Evolutionary conservation across 1,140 invertebrate species (phyloP).

Genomic region (Lysiphlebus fabarum): DNA sequence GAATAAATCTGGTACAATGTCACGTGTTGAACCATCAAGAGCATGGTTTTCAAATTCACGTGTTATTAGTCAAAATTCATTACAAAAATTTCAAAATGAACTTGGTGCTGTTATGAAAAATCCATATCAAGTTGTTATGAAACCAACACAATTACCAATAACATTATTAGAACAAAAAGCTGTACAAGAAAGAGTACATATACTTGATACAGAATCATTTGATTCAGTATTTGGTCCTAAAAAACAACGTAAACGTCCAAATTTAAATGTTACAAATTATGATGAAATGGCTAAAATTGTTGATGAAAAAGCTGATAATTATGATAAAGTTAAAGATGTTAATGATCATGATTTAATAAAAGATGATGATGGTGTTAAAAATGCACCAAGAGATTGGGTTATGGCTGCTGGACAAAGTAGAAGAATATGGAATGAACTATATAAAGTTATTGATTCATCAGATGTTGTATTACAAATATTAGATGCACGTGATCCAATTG

Average conservation of each 20-base stretch:
- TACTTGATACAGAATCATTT: constrained; percentile 94
- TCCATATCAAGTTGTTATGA: constrained; percentile 97
- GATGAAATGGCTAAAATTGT: constrained; percentile 69
- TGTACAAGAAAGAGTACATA: constrained; percentile 86
- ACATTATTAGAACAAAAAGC: constrained; percentile 91
- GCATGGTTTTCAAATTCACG: constrained; percentile 97
- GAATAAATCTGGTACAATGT: constrained; percentile 83
- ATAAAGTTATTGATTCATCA: constrained; percentile 98
- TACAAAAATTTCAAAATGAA: constrained; percentile 97
- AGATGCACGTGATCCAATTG: constrained; percentile 92
- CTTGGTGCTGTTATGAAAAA: constrained; percentile 91
- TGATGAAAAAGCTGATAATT: constrained; percentile 69
- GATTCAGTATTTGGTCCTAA: constrained; percentile 94
- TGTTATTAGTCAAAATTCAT: constrained; percentile 86
- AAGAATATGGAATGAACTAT: constrained; percentile 98
- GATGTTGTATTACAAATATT: constrained; percentile 94
- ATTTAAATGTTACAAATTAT: constrained; percentile 70
- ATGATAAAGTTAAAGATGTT: constrained; percentile 67
- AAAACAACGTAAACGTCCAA: constrained; percentile 86
- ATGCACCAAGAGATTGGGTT: constrained; percentile 76
- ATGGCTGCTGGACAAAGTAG: constrained; percentile 93
- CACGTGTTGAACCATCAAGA: constrained; percentile 93
- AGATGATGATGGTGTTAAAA: constrained; percentile 76
- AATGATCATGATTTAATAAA: constrained; percentile 80
- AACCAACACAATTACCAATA: constrained; percentile 90